These are phyloP conservation scores for Merluccius polli DNA, from an alignment of 2,797 vertebrate genomes.

Conservation along the genomic window DNA sequence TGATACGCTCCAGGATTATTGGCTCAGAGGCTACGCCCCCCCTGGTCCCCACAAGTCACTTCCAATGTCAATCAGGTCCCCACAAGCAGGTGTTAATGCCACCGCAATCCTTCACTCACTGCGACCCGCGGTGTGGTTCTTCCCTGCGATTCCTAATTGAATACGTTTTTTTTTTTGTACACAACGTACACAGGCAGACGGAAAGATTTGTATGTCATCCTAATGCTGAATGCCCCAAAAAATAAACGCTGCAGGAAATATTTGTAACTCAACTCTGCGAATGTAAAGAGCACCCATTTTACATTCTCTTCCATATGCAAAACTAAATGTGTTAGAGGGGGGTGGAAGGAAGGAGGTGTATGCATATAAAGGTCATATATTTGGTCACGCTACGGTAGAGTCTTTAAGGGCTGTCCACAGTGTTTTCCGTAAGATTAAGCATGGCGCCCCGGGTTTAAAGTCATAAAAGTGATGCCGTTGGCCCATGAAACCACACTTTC, in stretches of 20 bases:
- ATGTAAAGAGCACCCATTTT: conserved; percentile 16
- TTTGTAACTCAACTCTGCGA: conserved; percentile 26
- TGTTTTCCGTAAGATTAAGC: conserved; percentile 54
- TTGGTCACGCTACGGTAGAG: conserved; percentile 44
- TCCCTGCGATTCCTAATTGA: conserved; percentile 35
- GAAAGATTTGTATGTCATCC: conserved; percentile 19
- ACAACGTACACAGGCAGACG: neutral
- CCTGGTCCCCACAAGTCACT: neutral
- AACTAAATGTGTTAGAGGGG: neutral
- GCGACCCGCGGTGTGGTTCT: neutral
- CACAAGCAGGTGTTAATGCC: too few relatives aligned
- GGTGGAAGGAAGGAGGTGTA: neutral
- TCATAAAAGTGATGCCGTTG: conserved; percentile 78
- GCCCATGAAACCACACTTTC: conserved; percentile 81
- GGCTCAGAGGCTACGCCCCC: conserved; percentile 23
- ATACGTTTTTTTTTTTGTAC: conserved; percentile 41
- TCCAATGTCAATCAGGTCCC: too few relatives aligned
- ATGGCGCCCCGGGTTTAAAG: conserved; percentile 71
- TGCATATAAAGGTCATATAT: conserved; percentile 35
- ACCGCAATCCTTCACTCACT: too few relatives aligned
- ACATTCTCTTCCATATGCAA: conserved; percentile 30
- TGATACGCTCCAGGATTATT: conserved; percentile 23
- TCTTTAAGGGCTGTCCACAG: conserved; percentile 43
- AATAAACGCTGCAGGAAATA: conserved; percentile 17
- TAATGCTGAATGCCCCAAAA: neutral